Conservation (phyloP, 2,113 vertebrate species). For the Mirza zaza region DNA sequence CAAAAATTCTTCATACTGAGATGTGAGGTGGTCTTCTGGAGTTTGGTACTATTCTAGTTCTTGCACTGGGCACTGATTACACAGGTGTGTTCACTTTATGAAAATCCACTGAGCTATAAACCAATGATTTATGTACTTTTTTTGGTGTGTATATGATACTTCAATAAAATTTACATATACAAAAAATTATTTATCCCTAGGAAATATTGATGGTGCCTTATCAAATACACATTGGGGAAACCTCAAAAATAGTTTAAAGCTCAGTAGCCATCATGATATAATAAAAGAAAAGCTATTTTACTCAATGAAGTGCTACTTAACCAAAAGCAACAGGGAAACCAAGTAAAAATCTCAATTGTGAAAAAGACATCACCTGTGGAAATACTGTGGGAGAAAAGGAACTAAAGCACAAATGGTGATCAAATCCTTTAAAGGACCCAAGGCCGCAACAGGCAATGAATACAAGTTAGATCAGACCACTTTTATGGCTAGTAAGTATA, state of each 20-base stretch:
- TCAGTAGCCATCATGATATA: background rate
- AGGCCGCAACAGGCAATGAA: background rate
- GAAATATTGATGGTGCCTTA: background rate
- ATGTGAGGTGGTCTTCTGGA: background rate
- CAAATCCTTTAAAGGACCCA: slow-evolving; percentile 16
- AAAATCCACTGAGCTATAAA: slow-evolving; percentile 25
- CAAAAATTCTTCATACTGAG: slow-evolving; percentile 16
- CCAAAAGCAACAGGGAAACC: slow-evolving; percentile 15
- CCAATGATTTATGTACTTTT: background rate
- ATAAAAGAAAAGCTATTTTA: slow-evolving; percentile 35
- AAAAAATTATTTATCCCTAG: background rate
- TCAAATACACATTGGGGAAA: slow-evolving; percentile 11
- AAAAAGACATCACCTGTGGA: background rate
- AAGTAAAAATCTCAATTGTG: background rate
- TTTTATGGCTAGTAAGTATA: background rate
- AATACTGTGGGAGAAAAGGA: background rate
- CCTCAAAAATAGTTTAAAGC: background rate
- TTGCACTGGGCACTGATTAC: background rate
- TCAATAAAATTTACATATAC: slow-evolving; percentile 27
- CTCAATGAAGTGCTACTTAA: background rate
- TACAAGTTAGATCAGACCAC: background rate
- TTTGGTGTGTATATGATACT: background rate
- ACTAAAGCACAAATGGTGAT: slow-evolving; percentile 22
- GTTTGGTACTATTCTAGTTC: background rate
- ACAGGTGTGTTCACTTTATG: slow-evolving; percentile 12